These are phyloP conservation scores for Lasioglossum zephyrum DNA, from an alignment of 2,888 invertebrate genomes.

Conservation along the genomic window DNA sequence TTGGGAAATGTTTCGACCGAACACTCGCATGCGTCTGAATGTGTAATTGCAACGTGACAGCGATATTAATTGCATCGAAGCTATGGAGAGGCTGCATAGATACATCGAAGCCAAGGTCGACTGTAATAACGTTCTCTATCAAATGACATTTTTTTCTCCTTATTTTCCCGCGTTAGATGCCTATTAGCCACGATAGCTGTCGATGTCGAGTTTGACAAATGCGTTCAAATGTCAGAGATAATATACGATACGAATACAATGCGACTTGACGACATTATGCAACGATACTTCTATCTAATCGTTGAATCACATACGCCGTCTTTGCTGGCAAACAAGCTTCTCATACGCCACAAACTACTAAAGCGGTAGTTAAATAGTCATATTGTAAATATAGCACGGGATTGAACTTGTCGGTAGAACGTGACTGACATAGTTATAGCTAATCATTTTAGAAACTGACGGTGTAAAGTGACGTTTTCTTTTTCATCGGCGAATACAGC, in stretches of 20 bases:
- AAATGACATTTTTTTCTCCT: neutral
- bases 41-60: slow-evolving; percentile 65
- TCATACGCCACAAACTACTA: slow-evolving; percentile 10
- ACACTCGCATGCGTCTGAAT: slow-evolving; percentile 48
- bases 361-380: slow-evolving; percentile 24
- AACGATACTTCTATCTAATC: slow-evolving; percentile 45
- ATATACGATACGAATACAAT: slow-evolving; percentile 40
- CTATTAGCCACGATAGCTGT: slow-evolving; percentile 44
- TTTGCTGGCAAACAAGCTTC: slow-evolving; percentile 19
- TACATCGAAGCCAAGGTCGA: slow-evolving; percentile 33
- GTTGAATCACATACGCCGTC: slow-evolving; percentile 16
- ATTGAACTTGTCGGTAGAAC: neutral
- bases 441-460: neutral
- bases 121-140: slow-evolving; percentile 28
- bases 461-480: neutral
- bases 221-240: slow-evolving; percentile 41
- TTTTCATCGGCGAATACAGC: neutral
- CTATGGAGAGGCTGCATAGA: slow-evolving; percentile 15
- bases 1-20: slow-evolving; percentile 58
- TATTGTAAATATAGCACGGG: neutral
- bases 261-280: slow-evolving; percentile 42
- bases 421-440: neutral
- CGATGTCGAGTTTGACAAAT: slow-evolving; percentile 63
- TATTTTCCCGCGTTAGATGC: slow-evolving; percentile 21
- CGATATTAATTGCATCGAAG: slow-evolving; percentile 59